These are phyloP conservation scores for Sebastes minor DNA, from an alignment of 2,797 vertebrate species.

Conservation along the genomic window DNA sequence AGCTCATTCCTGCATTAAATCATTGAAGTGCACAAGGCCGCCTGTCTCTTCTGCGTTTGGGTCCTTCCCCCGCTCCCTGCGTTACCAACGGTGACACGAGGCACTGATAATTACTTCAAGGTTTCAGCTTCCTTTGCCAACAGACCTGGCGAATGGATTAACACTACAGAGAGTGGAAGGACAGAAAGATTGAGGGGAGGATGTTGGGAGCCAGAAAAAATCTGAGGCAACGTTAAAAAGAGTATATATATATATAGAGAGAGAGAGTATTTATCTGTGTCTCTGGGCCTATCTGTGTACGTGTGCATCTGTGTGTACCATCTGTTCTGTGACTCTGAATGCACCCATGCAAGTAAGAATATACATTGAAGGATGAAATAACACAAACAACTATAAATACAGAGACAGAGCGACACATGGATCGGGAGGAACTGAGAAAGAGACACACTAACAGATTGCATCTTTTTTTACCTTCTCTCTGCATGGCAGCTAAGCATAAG, in stretches of 20 bases:
- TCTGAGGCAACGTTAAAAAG: constrained; percentile 43
- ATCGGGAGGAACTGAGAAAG: neutral
- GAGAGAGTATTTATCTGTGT: neutral
- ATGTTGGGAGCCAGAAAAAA: constrained; percentile 26
- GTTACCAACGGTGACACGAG: neutral
- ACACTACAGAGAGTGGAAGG: constrained; percentile 67
- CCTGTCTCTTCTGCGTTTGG: neutral
- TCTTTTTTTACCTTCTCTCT: neutral
- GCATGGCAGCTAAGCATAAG: neutral
- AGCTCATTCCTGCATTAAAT: neutral
- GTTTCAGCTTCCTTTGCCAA: constrained; percentile 64
- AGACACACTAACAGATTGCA: neutral
- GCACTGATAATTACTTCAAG: constrained; percentile 68
- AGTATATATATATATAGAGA: neutral
- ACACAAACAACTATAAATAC: constrained; percentile 8
- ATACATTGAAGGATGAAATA: constrained; percentile 13
- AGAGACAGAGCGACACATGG: neutral
- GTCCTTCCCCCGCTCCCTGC: neutral
- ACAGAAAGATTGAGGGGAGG: constrained; percentile 12
- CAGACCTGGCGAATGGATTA: constrained; percentile 65
- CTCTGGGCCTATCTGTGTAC: constrained; percentile 2
- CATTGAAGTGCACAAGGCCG: neutral
- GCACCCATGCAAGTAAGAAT: constrained; percentile 10
- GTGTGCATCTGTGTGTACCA: constrained; percentile 3
- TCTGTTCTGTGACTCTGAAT: constrained; percentile 29